Conservation (phyloP, 2,113 vertebrate species). For the Caretta caretta region DNA sequence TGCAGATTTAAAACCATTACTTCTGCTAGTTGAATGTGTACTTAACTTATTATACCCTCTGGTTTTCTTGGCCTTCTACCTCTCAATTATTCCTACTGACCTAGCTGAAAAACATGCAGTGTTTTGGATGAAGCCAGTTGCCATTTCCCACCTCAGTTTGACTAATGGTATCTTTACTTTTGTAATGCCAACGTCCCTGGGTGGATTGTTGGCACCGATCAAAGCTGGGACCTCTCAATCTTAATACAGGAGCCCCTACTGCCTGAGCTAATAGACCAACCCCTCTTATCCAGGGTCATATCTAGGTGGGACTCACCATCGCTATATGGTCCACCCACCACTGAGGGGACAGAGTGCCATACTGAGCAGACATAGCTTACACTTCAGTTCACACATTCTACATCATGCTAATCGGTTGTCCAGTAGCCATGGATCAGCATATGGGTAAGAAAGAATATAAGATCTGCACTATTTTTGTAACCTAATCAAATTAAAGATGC, state of each 20-base stretch:
- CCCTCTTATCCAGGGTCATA: not conserved
- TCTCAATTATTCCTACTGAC: not conserved
- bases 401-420: not conserved
- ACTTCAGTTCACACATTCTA: not conserved
- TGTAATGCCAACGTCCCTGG: not conserved
- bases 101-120: fast-evolving
- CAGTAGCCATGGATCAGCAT: not conserved
- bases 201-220: not conserved
- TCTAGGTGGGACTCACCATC: not conserved
- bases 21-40: not conserved
- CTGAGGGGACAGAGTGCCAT: not conserved
- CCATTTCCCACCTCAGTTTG: not conserved
- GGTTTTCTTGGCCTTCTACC: not conserved
- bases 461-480: not conserved
- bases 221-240: not conserved
- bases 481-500: not conserved
- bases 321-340: not conserved
- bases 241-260: not conserved
- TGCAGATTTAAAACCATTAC: not conserved
- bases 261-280: not conserved
- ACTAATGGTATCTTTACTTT: not conserved
- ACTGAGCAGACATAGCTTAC: not conserved
- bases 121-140: not conserved
- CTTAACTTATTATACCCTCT: not conserved
- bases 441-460: not conserved